Evolutionary conservation across 2,113 vertebrate genomes (phyloP).

Genomic region (Syngnathus scovelli): DNA sequence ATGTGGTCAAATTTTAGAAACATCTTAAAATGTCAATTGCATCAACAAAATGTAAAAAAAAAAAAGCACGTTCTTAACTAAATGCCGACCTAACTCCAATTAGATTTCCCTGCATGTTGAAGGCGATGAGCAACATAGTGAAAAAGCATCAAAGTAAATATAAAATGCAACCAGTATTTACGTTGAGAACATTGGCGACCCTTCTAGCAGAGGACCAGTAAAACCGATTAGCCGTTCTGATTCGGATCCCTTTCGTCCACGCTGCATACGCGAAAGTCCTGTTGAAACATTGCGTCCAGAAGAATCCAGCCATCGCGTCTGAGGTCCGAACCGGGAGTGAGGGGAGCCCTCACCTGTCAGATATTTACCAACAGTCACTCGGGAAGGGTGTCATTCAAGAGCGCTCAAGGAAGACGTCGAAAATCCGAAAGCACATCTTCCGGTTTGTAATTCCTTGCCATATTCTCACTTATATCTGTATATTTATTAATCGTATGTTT

Average conservation of each 20-base stretch:
- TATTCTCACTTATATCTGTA: not conserved
- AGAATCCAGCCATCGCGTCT: not conserved
- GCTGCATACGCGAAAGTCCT: not conserved
- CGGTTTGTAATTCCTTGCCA: too few relatives aligned
- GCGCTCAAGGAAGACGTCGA: not conserved
- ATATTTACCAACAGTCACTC: not conserved
- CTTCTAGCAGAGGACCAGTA: not conserved
- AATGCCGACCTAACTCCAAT: not conserved
- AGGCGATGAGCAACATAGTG: not conserved
- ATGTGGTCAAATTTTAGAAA: too few relatives aligned
- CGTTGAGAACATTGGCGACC: not conserved
- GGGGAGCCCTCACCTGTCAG: not conserved
- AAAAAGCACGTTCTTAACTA: not conserved
- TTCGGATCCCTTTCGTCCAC: not conserved
- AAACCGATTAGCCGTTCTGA: not conserved
- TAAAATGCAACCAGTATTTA: slow-evolving; percentile 4
- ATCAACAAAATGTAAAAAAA: too few relatives aligned
- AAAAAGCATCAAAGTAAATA: not conserved
- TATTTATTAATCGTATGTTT: not conserved
- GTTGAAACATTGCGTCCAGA: not conserved
- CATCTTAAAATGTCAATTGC: too few relatives aligned
- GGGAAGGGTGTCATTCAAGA: not conserved
- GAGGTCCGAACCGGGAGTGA: not conserved
- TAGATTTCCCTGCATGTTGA: not conserved
- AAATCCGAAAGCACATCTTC: not conserved